Percentiles rank a stretch among this genome's conserved stretches.
Evolutionary conservation across 2,797 vertebrate species (phyloP).

Genomic region (Chromis chromis): DNA sequence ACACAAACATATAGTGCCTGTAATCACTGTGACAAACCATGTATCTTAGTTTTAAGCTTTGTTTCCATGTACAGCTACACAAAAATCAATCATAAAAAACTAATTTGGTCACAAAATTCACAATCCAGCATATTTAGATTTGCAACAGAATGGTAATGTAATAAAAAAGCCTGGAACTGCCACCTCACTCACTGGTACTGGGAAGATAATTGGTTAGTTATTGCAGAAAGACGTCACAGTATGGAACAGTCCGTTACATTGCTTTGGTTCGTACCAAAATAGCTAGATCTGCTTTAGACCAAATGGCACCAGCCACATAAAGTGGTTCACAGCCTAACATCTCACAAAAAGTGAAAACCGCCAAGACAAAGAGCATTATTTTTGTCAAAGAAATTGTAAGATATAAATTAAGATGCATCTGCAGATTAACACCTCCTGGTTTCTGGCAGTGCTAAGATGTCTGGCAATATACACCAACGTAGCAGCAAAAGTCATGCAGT

Average conservation of each 20-base stretch:
- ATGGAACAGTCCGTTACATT: not conserved
- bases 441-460: slow-evolving; percentile 31
- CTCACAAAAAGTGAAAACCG: slow-evolving; percentile 12
- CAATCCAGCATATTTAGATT: slow-evolving; percentile 50
- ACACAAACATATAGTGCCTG: slow-evolving; percentile 1
- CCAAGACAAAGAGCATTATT: not conserved
- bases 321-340: slow-evolving; percentile 12
- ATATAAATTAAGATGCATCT: not conserved
- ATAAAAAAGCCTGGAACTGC: slow-evolving; percentile 16
- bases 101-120: slow-evolving; percentile 51
- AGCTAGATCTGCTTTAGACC: slow-evolving; percentile 6
- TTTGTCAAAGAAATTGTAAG: slow-evolving; percentile 9
- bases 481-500: not conserved
- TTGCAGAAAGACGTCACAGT: slow-evolving; percentile 51
- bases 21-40: not conserved
- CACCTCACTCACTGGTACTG: not conserved
- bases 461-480: not conserved
- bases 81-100: not conserved
- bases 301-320: not conserved
- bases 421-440: not conserved
- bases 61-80: no score
- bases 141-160: not conserved
- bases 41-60: not conserved
- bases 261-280: not conserved
- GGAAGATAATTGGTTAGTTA: slow-evolving; percentile 46